Percentiles rank a stretch among this genome's conserved stretches.
Evolutionary conservation across 1,140 invertebrate species (phyloP).

Genomic region (Hycleus phaleratus): DNA sequence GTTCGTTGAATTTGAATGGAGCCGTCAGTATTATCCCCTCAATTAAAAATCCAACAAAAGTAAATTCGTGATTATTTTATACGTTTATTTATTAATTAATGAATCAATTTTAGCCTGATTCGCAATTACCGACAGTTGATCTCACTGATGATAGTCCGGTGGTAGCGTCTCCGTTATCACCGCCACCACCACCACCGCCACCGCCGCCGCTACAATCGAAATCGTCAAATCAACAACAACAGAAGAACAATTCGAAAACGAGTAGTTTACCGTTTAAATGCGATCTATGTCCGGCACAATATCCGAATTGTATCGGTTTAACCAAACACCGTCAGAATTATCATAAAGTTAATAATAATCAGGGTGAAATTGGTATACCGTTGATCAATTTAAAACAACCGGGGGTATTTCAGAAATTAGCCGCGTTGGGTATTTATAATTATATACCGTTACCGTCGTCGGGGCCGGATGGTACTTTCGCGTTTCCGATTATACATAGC

Average conservation of each 20-base stretch:
- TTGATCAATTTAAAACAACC: constrained; percentile 63
- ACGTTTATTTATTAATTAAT: not conserved
- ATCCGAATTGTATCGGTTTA: constrained; percentile 56
- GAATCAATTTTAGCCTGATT: constrained; percentile 14
- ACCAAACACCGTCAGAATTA: constrained; percentile 61
- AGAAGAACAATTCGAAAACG: constrained; percentile 26
- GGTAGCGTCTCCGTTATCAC: not conserved
- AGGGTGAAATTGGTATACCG: constrained; percentile 58
- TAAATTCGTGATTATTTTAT: not conserved
- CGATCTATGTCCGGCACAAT: constrained; percentile 61
- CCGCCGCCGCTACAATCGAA: constrained; percentile 30
- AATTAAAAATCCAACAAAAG: constrained; percentile 25
- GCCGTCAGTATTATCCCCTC: constrained; percentile 63
- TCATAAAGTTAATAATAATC: constrained; percentile 49
- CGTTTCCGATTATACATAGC: constrained; percentile 62
- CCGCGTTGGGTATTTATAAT: constrained; percentile 60
- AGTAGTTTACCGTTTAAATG: constrained; percentile 51
- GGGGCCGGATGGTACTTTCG: constrained; percentile 58
- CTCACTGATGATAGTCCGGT: constrained; percentile 45
- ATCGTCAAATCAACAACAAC: constrained; percentile 13
- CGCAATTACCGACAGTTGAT: constrained; percentile 49
- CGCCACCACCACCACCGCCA: not conserved
- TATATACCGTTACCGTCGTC: constrained; percentile 64
- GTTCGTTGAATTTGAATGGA: constrained; percentile 59
- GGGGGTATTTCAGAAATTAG: constrained; percentile 53